These are phyloP conservation scores for Camptogramma bilineatum DNA, from an alignment of 2,888 invertebrate species.

Conservation along the genomic window DNA sequence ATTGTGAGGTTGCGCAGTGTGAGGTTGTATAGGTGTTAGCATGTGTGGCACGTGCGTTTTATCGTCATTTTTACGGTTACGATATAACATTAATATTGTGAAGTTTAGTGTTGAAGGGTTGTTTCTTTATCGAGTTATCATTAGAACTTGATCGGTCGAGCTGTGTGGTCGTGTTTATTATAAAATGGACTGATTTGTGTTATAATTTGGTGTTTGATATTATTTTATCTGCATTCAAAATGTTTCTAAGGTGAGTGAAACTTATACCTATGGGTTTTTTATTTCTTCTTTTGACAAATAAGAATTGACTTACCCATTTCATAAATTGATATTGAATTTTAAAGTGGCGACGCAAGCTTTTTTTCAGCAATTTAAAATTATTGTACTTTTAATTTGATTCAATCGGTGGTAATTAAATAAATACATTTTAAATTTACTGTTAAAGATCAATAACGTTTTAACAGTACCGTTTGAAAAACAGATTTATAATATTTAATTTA, in stretches of 20 bases:
- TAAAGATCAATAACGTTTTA: too few species aligned
- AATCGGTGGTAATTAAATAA: too few species aligned
- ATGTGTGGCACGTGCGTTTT: constrained; percentile 79
- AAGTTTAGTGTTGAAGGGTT: constrained; percentile 75
- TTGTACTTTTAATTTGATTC: too few species aligned
- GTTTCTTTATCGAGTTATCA: constrained; percentile 75
- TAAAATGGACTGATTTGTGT: constrained; percentile 64
- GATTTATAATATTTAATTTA: too few species aligned
- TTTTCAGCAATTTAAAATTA: neutral
- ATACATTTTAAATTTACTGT: too few species aligned
- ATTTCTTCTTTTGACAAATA: neutral
- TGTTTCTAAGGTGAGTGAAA: constrained; percentile 70
- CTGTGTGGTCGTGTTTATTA: constrained; percentile 77
- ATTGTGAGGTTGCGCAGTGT: constrained; percentile 58
- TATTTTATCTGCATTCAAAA: constrained; percentile 55
- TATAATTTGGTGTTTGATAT: constrained; percentile 54
- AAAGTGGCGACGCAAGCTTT: neutral
- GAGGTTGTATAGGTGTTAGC: constrained; percentile 72
- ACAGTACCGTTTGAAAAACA: too few species aligned
- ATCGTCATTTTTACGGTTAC: constrained; percentile 77
- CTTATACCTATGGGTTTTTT: neutral
- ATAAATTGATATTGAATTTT: too few species aligned
- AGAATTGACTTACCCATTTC: neutral
- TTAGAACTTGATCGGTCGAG: constrained; percentile 68
- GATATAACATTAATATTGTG: constrained; percentile 78